Conservation (phyloP, 30 jellyfish, hydroid and myxozoan genomes). For the Turritopsis dohrnii region DNA sequence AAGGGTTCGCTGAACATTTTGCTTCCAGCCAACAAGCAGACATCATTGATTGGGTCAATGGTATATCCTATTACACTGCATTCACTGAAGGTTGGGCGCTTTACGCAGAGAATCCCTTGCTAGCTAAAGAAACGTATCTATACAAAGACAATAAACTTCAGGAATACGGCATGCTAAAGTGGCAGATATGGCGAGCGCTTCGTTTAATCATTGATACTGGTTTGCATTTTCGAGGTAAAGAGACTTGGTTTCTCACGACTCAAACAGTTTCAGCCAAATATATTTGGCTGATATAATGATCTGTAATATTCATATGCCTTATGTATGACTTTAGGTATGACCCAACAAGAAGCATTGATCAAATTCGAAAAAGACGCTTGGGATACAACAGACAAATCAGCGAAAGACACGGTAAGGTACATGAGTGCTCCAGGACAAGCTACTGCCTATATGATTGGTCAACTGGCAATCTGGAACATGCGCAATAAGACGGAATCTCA, state of each 20-base stretch:
- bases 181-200: conserved; percentile 96
- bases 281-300: too few species aligned
- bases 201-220: conserved; percentile 93
- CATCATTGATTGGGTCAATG: conserved; percentile 80
- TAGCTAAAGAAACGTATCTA: conserved; percentile 71
- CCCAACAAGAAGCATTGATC: conserved; percentile 56
- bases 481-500: conserved; percentile 63
- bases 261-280: too few species aligned
- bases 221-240: conserved; percentile 70
- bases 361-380: conserved; percentile 76
- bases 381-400: conserved; percentile 88
- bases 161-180: conserved; percentile 84
- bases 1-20: conserved; percentile 89
- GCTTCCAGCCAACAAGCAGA: conserved; percentile 48
- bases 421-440: conserved; percentile 98
- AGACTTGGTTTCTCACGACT: not conserved
- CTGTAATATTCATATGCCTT: too few species aligned
- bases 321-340: conserved; percentile 44
- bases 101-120: conserved; percentile 88
- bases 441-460: conserved; percentile 98
- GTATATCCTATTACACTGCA: conserved; percentile 80
- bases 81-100: conserved; percentile 98
- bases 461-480: conserved; percentile 81
- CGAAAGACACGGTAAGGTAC: conserved; percentile 75
- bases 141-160: conserved; percentile 57